Evolutionary conservation across 2,113 vertebrate genomes (phyloP), one percentile per base, ranked within the genome.

Genomic region (Bambusicola thoracicus): DNA sequence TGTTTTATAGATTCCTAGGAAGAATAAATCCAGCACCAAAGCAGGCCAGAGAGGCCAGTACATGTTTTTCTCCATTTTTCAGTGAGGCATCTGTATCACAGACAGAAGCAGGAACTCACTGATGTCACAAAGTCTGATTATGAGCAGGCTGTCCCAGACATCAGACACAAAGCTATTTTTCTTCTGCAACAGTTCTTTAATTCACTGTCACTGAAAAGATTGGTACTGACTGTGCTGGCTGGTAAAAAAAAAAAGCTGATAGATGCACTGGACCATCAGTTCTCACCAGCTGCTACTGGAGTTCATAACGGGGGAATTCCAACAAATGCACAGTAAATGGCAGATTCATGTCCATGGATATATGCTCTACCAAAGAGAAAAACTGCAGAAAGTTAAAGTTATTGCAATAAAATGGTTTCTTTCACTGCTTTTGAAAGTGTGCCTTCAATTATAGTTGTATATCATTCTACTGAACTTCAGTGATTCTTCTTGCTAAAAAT

Each of bases 401-500:
- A 68, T 95, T 92, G 16, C 30, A 72, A 29, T 22, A 56, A 85
- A 92, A 67, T 46, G 10, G 8, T 15, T 87, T 46, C 29, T 55
- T 81, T 62, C 27, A 82, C 27, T 18, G 58, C 3, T 87, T 51
- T 43, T 86, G 90, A 70, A 73, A 67, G 7, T 74, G 30, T 87
- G 72, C 18, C 46, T 90, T 92, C 69, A 95, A 89, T 36, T 36
- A 59, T 67, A 77, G 44, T 56, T 75, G n/a, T 63, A 61, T 53
- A 40, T 22, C 70, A 55, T 34, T 43, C 22, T 66, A 53, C 41
- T 70, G 32, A 94, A 83, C 27, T 82, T 93, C 87, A 70, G 93
- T 75, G 25, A 18, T 90, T 94, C 76, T 82, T 58, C 83, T 96
- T 29, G 74, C 46, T 70, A 93, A 87, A 87, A 89, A 20, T 44